Evolutionary conservation across 2,888 invertebrate genomes (phyloP).

Genomic region (Nymphalis urticae): DNA sequence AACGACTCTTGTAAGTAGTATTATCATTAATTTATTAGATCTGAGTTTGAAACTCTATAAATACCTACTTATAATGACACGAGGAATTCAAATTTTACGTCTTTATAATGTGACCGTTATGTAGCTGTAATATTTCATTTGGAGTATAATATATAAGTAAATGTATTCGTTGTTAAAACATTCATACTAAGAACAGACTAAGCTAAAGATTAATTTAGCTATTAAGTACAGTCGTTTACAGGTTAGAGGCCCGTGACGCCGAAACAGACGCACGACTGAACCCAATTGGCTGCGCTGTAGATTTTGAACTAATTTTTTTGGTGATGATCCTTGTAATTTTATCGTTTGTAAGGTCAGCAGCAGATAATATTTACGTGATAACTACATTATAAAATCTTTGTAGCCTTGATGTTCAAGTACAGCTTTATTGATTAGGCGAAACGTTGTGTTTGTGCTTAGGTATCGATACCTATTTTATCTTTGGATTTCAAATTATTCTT

Average conservation of each 20-base stretch:
- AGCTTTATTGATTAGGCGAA: constrained; percentile 1
- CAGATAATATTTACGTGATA: background rate
- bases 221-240: background rate
- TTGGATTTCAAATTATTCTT: too few species aligned
- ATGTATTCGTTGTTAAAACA: too few species aligned
- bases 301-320: constrained; percentile 9
- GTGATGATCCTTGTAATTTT: constrained; percentile 1
- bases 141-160: background rate
- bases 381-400: background rate
- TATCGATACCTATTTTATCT: too few species aligned
- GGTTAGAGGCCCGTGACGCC: constrained; percentile 6
- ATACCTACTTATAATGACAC: background rate
- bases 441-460: background rate
- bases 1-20: constrained; percentile 61
- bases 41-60: background rate
- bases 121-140: background rate
- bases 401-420: background rate
- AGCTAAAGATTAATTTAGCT: background rate
- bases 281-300: constrained; percentile 5
- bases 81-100: background rate
- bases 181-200: background rate
- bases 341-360: constrained; percentile 3
- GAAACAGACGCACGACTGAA: constrained; percentile 11
- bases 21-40: constrained; percentile 20
- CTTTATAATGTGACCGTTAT: background rate